Conservation (phyloP, 2,888 invertebrate genomes). For the Plagodis pulveraria region DNA sequence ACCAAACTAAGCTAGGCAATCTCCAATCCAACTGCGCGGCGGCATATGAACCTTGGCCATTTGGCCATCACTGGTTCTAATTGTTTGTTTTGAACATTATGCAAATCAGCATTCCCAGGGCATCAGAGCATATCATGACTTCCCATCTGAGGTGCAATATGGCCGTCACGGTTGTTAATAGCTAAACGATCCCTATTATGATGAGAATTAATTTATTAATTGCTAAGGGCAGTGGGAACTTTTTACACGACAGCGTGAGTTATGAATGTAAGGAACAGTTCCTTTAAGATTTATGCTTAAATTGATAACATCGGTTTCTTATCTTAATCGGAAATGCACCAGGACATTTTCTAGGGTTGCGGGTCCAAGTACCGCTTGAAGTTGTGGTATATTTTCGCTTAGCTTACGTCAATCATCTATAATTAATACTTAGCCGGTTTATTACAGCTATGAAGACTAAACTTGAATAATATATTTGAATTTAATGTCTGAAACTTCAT, state of each 20-base stretch:
- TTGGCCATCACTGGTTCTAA: background rate
- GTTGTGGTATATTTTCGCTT: too few species aligned
- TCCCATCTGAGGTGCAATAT: constrained; percentile 59
- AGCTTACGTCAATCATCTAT: too few species aligned
- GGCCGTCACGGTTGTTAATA: constrained; percentile 62
- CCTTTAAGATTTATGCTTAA: too few species aligned
- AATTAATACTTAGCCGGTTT: too few species aligned
- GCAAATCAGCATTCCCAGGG: constrained; percentile 43
- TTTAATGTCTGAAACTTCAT: background rate
- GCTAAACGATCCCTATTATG: constrained; percentile 60
- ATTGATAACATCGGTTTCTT: too few species aligned
- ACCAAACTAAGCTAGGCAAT: too few species aligned
- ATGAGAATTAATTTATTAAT: constrained; percentile 48
- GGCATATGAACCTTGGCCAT: background rate
- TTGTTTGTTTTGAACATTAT: constrained; percentile 17
- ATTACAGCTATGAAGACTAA: too few species aligned
- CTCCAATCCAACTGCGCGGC: too few species aligned
- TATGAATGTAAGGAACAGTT: constrained; percentile 1
- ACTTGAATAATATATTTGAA: too few species aligned
- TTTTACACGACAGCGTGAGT: constrained; percentile 28
- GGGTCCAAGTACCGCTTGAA: too few species aligned
- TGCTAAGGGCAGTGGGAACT: constrained; percentile 18
- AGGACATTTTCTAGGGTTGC: too few species aligned
- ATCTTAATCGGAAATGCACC: too few species aligned
- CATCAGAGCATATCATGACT: constrained; percentile 57